These are phyloP conservation scores for Coendou prehensilis DNA, from an alignment of 2,797 vertebrate genomes.

Conservation along the genomic window DNA sequence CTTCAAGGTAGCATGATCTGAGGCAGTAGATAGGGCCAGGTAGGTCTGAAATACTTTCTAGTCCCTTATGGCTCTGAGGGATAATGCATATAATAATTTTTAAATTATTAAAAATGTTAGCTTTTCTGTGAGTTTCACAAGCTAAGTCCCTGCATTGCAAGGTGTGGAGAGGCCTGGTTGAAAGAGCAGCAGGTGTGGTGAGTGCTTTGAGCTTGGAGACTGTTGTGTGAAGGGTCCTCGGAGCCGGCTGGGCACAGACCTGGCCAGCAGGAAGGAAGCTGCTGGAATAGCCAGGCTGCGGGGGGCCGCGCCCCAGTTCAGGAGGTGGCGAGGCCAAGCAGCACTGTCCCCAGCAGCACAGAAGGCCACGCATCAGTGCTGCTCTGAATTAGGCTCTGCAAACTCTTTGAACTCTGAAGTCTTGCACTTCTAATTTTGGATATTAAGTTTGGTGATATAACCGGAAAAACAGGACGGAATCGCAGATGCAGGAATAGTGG, in stretches of 20 bases:
- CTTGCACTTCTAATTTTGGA: constrained; percentile 68
- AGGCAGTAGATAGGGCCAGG: neutral
- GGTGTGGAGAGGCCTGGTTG: neutral
- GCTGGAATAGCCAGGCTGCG: neutral
- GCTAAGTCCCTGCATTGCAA: neutral
- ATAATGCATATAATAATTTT: neutral
- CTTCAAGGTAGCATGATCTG: neutral
- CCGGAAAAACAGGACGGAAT: constrained; percentile 66
- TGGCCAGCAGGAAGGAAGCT: neutral
- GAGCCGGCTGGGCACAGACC: neutral
- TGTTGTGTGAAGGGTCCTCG: neutral
- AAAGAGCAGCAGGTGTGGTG: neutral
- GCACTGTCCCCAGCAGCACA: neutral
- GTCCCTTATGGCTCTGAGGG: neutral
- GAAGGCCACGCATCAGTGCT: neutral
- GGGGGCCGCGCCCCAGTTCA: neutral
- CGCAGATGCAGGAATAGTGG: neutral
- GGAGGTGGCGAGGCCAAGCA: neutral
- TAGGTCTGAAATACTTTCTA: neutral
- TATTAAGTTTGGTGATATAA: constrained; percentile 67
- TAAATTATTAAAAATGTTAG: neutral
- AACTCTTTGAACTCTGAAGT: constrained; percentile 64
- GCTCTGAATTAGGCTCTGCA: neutral
- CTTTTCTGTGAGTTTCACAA: neutral
- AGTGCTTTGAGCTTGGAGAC: neutral